Evolutionary conservation across 2,888 invertebrate species (phyloP).

Genomic region (Arrhopalites spinosus): DNA sequence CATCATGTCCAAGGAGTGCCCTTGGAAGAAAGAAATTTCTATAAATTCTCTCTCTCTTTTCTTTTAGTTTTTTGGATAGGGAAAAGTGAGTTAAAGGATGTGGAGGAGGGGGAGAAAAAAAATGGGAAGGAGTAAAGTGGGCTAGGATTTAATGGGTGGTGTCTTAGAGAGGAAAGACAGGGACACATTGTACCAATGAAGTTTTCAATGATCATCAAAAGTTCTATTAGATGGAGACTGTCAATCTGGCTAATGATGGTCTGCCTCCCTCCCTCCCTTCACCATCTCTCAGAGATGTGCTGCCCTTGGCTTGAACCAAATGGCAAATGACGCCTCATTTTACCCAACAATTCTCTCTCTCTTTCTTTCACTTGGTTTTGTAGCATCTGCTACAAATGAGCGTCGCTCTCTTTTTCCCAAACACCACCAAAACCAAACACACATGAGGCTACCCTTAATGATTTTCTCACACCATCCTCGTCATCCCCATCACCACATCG

Average conservation of each 20-base stretch:
- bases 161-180: not conserved
- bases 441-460: not conserved
- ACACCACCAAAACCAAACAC: not conserved
- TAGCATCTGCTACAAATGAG: conserved; percentile 12
- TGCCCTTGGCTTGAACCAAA: not conserved
- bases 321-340: not conserved
- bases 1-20: too few relatives aligned
- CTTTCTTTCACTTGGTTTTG: not conserved
- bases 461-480: not conserved
- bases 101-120: too few relatives aligned
- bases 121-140: too few relatives aligned
- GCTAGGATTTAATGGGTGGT: too few relatives aligned
- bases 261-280: not conserved
- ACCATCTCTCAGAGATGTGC: not conserved
- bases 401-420: not conserved
- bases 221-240: conserved; percentile 3
- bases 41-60: too few relatives aligned
- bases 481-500: not conserved
- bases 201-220: conserved; percentile 18
- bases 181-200: not conserved
- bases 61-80: too few relatives aligned
- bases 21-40: too few relatives aligned
- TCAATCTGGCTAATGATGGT: conserved; percentile 15
- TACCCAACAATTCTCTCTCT: not conserved
- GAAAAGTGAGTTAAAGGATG: too few relatives aligned